phyloP scores from a whole-genome alignment of 2,113 vertebrate species.

The Pelmatolapia mariae region DNA sequence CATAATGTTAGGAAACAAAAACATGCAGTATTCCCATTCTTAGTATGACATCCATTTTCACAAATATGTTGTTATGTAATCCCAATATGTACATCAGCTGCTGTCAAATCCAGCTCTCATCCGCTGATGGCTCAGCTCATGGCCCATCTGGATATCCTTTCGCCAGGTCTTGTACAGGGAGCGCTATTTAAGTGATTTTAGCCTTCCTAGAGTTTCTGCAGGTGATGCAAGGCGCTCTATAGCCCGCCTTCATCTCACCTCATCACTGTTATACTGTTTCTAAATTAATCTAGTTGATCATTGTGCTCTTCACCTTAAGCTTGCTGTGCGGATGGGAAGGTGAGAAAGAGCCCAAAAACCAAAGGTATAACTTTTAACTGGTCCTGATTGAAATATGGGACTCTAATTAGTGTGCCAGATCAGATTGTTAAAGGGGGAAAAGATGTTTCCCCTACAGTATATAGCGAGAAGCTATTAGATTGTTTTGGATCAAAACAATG shows the following conservation, averaged over 20 bases:
- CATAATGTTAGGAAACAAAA: background rate
- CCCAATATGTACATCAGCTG: background rate
- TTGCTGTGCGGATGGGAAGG: fast-evolving
- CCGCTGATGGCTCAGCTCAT: background rate
- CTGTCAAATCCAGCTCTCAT: background rate
- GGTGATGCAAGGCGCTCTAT: fast-evolving
- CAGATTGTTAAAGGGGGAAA: background rate
- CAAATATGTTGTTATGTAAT: background rate
- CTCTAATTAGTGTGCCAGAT: background rate
- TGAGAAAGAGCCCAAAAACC: background rate
- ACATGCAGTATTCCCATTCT: background rate
- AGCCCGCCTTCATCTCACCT: background rate
- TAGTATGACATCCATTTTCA: background rate
- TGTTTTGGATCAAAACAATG: background rate
- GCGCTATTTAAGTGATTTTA: background rate
- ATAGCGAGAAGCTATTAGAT: background rate
- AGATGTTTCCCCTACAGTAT: fast-evolving
- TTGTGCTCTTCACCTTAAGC: background rate
- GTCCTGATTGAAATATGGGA: background rate
- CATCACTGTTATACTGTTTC: background rate
- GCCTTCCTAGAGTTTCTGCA: background rate
- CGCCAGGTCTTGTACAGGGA: background rate
- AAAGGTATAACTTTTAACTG: background rate
- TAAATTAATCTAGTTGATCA: background rate
- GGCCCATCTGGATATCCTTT: background rate